phyloP scores from a whole-genome alignment of 2,797 vertebrate species.

The Huso huso region DNA sequence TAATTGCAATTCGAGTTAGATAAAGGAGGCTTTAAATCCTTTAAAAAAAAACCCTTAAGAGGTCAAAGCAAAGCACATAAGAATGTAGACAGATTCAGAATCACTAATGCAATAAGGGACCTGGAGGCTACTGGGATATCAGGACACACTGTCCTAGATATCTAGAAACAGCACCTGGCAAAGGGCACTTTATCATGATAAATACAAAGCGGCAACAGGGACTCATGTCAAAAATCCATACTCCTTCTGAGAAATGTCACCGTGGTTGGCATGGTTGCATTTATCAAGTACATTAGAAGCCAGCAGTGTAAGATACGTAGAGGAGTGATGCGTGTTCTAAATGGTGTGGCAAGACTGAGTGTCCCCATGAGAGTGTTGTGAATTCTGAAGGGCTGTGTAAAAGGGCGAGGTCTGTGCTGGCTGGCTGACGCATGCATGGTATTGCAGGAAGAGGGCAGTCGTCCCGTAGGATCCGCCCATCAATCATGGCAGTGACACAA shows the following conservation, averaged over 20 bases:
- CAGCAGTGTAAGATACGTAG: background rate
- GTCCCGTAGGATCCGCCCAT: slow-evolving; percentile 14
- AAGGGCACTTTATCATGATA: slow-evolving; percentile 1
- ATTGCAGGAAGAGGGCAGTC: slow-evolving; percentile 19
- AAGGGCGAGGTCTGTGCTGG: slow-evolving; percentile 18
- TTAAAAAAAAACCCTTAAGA: background rate
- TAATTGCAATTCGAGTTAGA: no score
- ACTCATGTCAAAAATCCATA: slow-evolving; percentile 1
- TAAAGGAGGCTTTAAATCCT: no score
- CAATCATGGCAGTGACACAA: no score
- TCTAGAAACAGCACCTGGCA: background rate
- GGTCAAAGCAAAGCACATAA: background rate
- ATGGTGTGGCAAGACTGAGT: background rate
- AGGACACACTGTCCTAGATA: slow-evolving; percentile 1
- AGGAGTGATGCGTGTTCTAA: slow-evolving; percentile 1
- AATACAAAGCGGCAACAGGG: slow-evolving; percentile 5
- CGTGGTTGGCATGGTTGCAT: background rate
- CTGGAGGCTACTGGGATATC: background rate
- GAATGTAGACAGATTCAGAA: background rate
- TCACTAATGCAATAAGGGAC: background rate
- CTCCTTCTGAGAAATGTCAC: slow-evolving; percentile 1
- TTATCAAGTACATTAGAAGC: slow-evolving; percentile 6
- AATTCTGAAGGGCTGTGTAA: slow-evolving; percentile 27
- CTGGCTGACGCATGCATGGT: no score
- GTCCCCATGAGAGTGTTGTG: slow-evolving; percentile 22